Base-by-base conservation (phyloP, 2,113 vertebrate genomes). In the Chinchilla lanigera region DNA sequence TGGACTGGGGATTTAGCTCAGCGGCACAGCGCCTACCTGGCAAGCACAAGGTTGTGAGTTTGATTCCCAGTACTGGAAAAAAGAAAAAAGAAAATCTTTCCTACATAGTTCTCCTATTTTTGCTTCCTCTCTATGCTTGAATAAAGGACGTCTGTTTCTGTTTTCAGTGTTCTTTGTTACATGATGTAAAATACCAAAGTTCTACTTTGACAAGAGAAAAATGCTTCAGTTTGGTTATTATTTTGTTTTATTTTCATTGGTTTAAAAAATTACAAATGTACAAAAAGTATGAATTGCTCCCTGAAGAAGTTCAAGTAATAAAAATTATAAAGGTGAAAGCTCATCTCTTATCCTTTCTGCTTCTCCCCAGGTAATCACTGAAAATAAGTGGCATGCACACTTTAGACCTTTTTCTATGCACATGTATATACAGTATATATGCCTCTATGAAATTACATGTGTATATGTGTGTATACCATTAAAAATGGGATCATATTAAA, bases 61-160 rank as follows among this genome's bases (percentile, higher is more conserved):
- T n/a, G n/a, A n/a, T n/a, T n/a, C n/a, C n/a, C n/a, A n/a, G n/a
- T n/a, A n/a, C n/a, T n/a, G n/a, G n/a, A n/a, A n/a, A n/a, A n/a
- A n/a, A n/a, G n/a, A n/a, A n/a, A n/a, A n/a, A n/a, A n/a, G n/a
- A n/a, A n/a, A n/a, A n/a, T n/a, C n/a, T n/a, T n/a, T n/a, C n/a
- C n/a, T n/a, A 84, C 75, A 91, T 60, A 69, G 24, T 73, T 84
- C 97, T 96, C 44, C 67, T 97, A 93, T 97, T 78, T 95, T 95
- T 98, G 96, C 90, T 96, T 97, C 97, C 90, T 97, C 97, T 98
- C 98, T 89, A 60, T 96, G 94, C 89, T 96, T 96, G 94, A 98
- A 94, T 97, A 94, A 98, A 96, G 95, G 94, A 98, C 97, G 98
- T 98, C 98, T 98, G 98, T 96, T 98, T 97, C 94, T 97, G 97